Percentiles rank a stretch among this genome's conserved stretches.
phyloP scores from a whole-genome alignment of 2,113 vertebrate genomes.

The Crotophaga sulcirostris region DNA sequence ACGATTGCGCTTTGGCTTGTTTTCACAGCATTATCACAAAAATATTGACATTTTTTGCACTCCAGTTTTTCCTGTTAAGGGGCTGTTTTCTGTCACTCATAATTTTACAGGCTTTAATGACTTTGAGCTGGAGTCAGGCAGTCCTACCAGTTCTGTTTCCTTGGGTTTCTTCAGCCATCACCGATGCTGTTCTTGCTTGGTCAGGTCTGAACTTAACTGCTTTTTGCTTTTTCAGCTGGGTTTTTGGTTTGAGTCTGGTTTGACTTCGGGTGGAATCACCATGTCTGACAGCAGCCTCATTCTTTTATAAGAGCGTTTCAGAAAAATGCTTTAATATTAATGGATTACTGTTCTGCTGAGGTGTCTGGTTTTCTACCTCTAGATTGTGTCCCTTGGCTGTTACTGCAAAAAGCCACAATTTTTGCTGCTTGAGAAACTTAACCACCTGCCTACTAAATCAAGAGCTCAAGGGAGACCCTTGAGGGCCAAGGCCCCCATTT shows the following conservation, averaged over 20 bases:
- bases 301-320: neutral
- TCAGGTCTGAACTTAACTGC: neutral
- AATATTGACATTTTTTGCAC: neutral
- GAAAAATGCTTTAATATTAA: neutral
- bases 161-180: neutral
- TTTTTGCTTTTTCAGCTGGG: neutral
- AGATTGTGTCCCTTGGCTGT: neutral
- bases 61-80: neutral
- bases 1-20: neutral
- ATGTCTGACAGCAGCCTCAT: neutral
- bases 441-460: rapidly evolving
- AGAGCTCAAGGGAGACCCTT: rapidly evolving
- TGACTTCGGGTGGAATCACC: neutral
- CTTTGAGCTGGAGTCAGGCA: neutral
- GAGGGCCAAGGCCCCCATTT: neutral
- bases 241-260: neutral
- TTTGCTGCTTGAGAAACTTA: neutral
- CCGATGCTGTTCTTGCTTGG: neutral
- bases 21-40: neutral
- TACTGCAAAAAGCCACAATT: neutral
- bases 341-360: neutral
- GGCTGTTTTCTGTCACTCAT: neutral
- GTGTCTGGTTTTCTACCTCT: neutral
- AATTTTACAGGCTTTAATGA: neutral
- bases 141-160: neutral